Evolutionary conservation across 2,797 vertebrate species (phyloP).

Genomic region (Helostoma temminkii): DNA sequence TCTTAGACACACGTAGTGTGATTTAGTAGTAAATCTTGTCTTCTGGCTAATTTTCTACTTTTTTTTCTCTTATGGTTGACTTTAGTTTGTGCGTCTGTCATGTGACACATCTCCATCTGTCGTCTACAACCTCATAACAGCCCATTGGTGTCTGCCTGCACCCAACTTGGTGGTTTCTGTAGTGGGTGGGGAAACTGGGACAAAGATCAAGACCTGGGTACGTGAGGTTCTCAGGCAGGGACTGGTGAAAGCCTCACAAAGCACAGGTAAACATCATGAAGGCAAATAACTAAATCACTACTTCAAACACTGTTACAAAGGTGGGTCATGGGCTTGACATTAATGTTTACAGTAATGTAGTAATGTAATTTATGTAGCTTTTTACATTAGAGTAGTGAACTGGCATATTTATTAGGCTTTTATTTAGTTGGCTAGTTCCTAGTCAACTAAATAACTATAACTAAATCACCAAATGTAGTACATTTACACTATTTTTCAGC

Average conservation of each 20-base stretch:
- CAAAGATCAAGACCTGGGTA: conserved; percentile 88
- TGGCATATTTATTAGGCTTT: too few species aligned
- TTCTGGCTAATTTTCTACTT: neutral
- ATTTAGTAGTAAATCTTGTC: neutral
- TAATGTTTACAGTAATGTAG: too few species aligned
- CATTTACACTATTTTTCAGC: conserved; percentile 1
- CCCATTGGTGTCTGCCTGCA: conserved; percentile 84
- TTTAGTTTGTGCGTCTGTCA: conserved; percentile 91
- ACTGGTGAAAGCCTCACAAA: conserved; percentile 91
- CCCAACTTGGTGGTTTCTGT: conserved; percentile 94
- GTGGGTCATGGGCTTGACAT: too few species aligned
- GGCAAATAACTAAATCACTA: too few species aligned
- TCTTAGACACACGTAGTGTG: neutral
- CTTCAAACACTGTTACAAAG: too few species aligned
- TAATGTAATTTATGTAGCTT: too few species aligned
- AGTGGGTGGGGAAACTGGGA: conserved; percentile 84
- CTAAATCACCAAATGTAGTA: conserved; percentile 15
- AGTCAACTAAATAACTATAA: too few species aligned
- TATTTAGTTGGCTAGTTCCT: too few species aligned
- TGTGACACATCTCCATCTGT: conserved; percentile 82
- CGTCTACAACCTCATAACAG: conserved; percentile 87
- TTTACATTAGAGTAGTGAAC: too few species aligned
- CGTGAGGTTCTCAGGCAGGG: conserved; percentile 90
- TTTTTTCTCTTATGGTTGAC: conserved; percentile 5
- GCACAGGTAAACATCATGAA: conserved; percentile 86